Evolutionary conservation across 2,113 vertebrate genomes (phyloP), one percentile per base, ranked within the genome.

Genomic region (Chamaea fasciata): DNA sequence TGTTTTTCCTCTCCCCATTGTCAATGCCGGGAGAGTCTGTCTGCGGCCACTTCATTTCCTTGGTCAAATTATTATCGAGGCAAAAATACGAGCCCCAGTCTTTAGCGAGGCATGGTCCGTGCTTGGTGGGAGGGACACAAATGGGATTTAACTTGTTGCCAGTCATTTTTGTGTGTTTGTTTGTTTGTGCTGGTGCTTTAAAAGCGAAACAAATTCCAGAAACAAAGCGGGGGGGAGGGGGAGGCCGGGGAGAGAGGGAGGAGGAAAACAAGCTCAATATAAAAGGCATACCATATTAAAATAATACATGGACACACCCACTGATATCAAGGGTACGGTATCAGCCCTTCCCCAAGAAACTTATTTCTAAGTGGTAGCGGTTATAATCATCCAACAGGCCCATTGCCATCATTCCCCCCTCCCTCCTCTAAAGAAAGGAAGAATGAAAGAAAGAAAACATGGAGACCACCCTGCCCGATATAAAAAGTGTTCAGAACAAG

Each of bases 81-180:
- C 79, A 90, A 88, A 93, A 81, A 87, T 83, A 68, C 75, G 73
- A 93, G 64, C 71, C 69, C 71, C 60, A 85, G 71, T 69, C 85
- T 95, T 49, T 86, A 90, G 82, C 37, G 49, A 96, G 68, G 60
- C 94, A 95, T 27, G 41, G 83, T 95, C 96, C 93, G 55, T 35
- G 53, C 92, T 89, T 56, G 59, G 93, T 95, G 95, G 97, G 97
- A 96, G 96, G 97, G 94, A 95, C 88, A 63, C 88, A 90, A 96
- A 83, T 83, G 79, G 84, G 83, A 89, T 94, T 91, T 94, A 95
- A 97, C 92, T 96, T 96, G 95, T 92, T 95, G 88, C 89, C 95
- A 95, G 95, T 90, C 80, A 57, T 83, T 92, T 96, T 95, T 89
- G 50, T 92, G 70, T 96, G 78, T 92, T 88, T 94, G 94, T 96